Evolutionary conservation across 1,140 invertebrate species (phyloP), one percentile per base, ranked within the genome.

Genomic region (Halictus rubicundus): DNA sequence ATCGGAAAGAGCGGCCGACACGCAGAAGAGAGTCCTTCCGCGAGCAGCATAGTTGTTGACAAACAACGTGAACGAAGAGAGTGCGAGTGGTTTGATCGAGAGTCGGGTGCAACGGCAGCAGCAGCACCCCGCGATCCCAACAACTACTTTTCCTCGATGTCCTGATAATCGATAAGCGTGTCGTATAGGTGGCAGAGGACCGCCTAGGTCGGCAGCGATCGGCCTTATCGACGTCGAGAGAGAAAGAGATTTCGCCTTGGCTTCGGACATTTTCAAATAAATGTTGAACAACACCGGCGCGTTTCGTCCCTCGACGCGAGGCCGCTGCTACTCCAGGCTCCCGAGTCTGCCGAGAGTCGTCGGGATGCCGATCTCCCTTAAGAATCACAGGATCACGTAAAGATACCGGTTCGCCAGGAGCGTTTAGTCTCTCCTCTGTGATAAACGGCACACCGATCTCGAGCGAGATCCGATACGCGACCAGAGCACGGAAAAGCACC

Each of bases 381-480:
- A 88, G 60, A 92, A 92, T 66, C 90, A 91, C 66, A 89, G 92
- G 73, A 92, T 92, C 81, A 92, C 92, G 80, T 92, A 92, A 91
- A 66, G 49, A 37, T 12, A 23, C 42, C 57, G 57, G n/a, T 8
- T n/a, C 9, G 9, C 59, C 49, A 52, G 49, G 25, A 14, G 25
- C 14, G 4, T 16, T 12, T 14, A 32, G 32, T 5, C 32, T 32
- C 32, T 32, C 32, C 32, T 32, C 32, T 32, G 5, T 32, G 5
- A 2, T 32, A 32, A 32, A 5, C 32, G 32, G 32, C 32, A 32
- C 32, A 32, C 5, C 32, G 32, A n/a, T 32, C 5, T 32, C 32
- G 32, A 32, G 32, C 32, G 5, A 32, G 32, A 32, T 0, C 32
- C 32, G 32, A 32, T 4, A 32, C 42, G 10, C 42, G 12, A 60